Evolutionary conservation across 2,888 invertebrate genomes (phyloP).

Genomic region (Rhaphigaster nebulosa): DNA sequence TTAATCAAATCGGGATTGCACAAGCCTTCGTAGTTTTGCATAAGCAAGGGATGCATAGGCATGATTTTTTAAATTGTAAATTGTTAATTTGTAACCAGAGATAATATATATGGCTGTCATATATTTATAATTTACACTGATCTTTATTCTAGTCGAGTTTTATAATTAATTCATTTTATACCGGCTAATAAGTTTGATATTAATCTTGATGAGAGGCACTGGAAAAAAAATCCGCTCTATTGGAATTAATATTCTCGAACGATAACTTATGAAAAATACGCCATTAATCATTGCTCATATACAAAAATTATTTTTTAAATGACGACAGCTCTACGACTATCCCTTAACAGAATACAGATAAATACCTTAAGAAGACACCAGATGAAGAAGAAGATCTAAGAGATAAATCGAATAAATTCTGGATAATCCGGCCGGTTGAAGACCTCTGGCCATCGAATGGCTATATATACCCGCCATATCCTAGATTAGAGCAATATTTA

Average conservation of each 20-base stretch:
- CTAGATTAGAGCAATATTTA: conserved; percentile 21
- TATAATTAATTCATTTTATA: background rate
- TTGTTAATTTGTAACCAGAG: background rate
- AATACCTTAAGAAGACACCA: background rate
- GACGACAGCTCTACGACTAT: background rate
- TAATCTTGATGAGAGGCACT: background rate
- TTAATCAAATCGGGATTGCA: background rate
- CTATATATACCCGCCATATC: background rate
- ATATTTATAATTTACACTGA: background rate
- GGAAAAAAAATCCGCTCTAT: background rate
- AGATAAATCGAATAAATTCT: background rate
- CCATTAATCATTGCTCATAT: background rate
- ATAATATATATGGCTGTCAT: background rate
- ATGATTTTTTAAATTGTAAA: background rate
- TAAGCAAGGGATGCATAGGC: background rate
- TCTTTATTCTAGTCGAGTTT: background rate
- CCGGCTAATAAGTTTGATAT: background rate
- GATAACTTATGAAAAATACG: background rate
- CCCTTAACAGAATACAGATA: background rate
- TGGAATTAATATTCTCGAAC: background rate
- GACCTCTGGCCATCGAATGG: background rate
- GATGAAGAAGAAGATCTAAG: background rate
- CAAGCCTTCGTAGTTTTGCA: background rate
- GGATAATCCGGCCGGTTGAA: background rate
- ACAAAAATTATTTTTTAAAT: background rate